Evolutionary conservation across 2,113 vertebrate species (phyloP).

Genomic region (Pyxicephalus adspersus): DNA sequence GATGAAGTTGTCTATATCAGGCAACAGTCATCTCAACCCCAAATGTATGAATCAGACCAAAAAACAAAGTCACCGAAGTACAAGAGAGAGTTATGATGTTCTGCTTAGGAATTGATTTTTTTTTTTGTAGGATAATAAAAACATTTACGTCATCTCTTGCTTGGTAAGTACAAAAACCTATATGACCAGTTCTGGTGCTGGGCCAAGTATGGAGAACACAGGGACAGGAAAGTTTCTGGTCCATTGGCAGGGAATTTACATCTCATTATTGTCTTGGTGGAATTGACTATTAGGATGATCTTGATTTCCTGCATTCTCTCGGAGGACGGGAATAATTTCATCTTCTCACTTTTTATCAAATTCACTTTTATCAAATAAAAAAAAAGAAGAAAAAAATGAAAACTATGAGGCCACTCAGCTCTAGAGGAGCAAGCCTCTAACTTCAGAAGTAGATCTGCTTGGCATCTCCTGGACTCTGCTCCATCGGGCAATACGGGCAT

Average conservation of each 20-base stretch:
- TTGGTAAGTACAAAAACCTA: slow-evolving; percentile 82
- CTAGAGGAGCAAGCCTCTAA: slow-evolving; percentile 63
- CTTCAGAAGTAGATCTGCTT: slow-evolving; percentile 89
- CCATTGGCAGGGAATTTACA: slow-evolving; percentile 64
- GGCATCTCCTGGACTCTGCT: slow-evolving; percentile 84
- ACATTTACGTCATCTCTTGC: slow-evolving; percentile 75
- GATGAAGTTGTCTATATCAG: too few relatives aligned
- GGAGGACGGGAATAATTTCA: slow-evolving; percentile 48
- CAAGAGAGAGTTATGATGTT: too few relatives aligned
- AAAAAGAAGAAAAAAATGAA: too few relatives aligned
- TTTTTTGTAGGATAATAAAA: too few relatives aligned
- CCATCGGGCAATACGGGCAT: slow-evolving; percentile 87
- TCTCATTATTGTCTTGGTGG: slow-evolving; percentile 71
- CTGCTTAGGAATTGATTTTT: too few relatives aligned
- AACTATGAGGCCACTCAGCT: slow-evolving; percentile 71
- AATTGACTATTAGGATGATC: slow-evolving; percentile 69
- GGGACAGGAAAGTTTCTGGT: slow-evolving; percentile 76
- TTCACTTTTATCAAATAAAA: slow-evolving; percentile 52
- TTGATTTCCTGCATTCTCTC: slow-evolving; percentile 70
- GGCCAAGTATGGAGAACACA: slow-evolving; percentile 79
- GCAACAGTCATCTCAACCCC: too few relatives aligned
- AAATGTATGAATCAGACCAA: too few relatives aligned
- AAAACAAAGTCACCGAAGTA: too few relatives aligned
- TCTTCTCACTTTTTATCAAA: slow-evolving; percentile 67
- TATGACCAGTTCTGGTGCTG: slow-evolving; percentile 82